These are phyloP conservation scores for Ypsolopha scabrella DNA, from an alignment of 2,888 invertebrate genomes.

Conservation along the genomic window DNA sequence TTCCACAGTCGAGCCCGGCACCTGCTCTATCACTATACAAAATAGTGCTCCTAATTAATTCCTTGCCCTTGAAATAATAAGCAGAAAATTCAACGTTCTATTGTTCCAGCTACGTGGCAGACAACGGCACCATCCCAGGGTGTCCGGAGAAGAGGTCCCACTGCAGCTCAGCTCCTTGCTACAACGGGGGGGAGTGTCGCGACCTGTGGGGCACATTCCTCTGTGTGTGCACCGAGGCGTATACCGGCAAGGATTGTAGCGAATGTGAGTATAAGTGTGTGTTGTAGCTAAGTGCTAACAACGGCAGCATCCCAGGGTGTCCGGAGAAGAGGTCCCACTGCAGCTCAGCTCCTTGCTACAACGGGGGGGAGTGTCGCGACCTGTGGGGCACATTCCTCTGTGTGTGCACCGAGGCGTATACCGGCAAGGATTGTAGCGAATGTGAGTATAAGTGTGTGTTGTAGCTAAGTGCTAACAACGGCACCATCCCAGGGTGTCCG, in stretches of 20 bases:
- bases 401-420: conserved; percentile 85
- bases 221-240: conserved; percentile 88
- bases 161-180: conserved; percentile 88
- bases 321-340: conserved; percentile 87
- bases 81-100: neutral
- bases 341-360: conserved; percentile 86
- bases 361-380: conserved; percentile 88
- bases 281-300: too few species aligned
- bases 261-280: conserved; percentile 73
- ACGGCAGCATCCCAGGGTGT: conserved; percentile 85
- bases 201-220: conserved; percentile 92
- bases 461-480: too few species aligned
- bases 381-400: conserved; percentile 92
- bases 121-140: conserved; percentile 89
- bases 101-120: conserved; percentile 78
- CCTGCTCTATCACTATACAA: too few species aligned
- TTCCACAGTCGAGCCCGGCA: too few species aligned
- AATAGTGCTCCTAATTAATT: too few species aligned
- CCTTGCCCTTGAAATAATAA: neutral
- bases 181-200: conserved; percentile 86
- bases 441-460: conserved; percentile 64
- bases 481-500: too few species aligned
- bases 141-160: conserved; percentile 88
- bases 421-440: conserved; percentile 92
- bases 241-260: conserved; percentile 91